A percentile compares a stretch with the other conserved stretches of the same genome.
phyloP scores from a whole-genome alignment of 2,113 vertebrate genomes.

The Chiloscyllium plagiosum region DNA sequence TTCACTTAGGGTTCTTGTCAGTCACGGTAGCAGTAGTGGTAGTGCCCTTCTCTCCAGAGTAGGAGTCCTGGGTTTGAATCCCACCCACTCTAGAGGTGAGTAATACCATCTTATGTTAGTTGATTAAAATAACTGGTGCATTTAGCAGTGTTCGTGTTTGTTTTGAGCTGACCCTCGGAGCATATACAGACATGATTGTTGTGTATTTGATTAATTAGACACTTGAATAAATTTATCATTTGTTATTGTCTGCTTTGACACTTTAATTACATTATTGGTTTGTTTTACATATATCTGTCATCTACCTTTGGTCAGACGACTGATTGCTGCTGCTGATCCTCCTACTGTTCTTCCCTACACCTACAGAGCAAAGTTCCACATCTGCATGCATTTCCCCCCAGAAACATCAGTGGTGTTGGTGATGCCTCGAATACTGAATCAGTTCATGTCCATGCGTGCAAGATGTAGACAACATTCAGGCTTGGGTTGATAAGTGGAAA shows the following conservation, averaged over 20 bases:
- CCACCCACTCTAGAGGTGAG: too few relatives aligned
- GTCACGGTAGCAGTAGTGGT: too few relatives aligned
- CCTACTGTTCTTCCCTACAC: not conserved
- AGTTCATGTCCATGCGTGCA: too few relatives aligned
- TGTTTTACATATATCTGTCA: not conserved
- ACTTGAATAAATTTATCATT: not conserved
- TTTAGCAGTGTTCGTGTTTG: not conserved
- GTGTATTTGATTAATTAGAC: not conserved
- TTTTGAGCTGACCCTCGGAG: not conserved
- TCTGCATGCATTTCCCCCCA: not conserved
- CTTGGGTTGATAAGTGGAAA: too few relatives aligned
- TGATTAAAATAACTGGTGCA: not conserved
- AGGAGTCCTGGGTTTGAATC: too few relatives aligned
- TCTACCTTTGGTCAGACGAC: not conserved
- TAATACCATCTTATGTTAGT: too few relatives aligned
- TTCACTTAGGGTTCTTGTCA: too few relatives aligned
- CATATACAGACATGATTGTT: not conserved
- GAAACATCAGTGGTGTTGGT: not conserved
- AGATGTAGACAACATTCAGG: too few relatives aligned
- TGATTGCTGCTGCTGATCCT: not conserved
- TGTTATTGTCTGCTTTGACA: not conserved
- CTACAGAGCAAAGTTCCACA: not conserved
- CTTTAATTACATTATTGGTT: not conserved
- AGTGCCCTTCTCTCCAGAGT: too few relatives aligned
- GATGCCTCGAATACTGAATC: too few relatives aligned